Base-by-base conservation (phyloP, 2,113 vertebrate genomes). In the Dinomys branickii region DNA sequence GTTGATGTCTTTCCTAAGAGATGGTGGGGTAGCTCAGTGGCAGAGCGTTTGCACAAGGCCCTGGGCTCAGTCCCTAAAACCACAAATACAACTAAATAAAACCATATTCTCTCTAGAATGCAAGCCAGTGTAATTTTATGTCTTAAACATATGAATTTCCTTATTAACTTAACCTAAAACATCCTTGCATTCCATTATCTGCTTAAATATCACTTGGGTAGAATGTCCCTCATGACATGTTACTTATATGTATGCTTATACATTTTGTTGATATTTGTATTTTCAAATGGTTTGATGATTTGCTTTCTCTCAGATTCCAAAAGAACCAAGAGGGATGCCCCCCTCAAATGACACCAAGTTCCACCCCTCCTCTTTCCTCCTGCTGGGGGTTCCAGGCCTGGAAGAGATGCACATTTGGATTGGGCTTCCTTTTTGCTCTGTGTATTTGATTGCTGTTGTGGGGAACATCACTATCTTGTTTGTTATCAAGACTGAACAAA, bases 381-480 rank as follows among this genome's bases (percentile, higher is more conserved):
- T 98, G 7, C 75, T 94, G 41, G 98, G 97, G 20, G n/a, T 98
- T 50, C 97, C 97, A 30, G 94, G 97, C 12, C 94, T 98, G 56
- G 96, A 98, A 87, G 58, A 92, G 7, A 81, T 88, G 11, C 94
- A 97, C 10, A 0, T 97, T 41, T 97, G 96, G 97, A 92, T 98
- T 0, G 95, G 94, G 1, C 89, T 98, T 84, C 88, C 95, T 30
- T 97, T 98, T 77, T 88, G 87, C 56, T 85, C 73, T 78, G 80
- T 98, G 47, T 98, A 97, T 75, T 8, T 96, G 26, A 82, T 97
- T 4, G 95, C 97, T 26, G 47, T 98, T 44, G 16, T 97, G 44
- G 97, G 97, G 7, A 98, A 98, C 59, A 50, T 93, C 44, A 94
- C 73, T 67, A 91, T 98, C 52, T 65, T 98, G 58, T 91, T 90